These are phyloP conservation scores for Druon quercuslanigerum DNA, from an alignment of 1,140 invertebrate genomes.

Conservation along the genomic window DNA sequence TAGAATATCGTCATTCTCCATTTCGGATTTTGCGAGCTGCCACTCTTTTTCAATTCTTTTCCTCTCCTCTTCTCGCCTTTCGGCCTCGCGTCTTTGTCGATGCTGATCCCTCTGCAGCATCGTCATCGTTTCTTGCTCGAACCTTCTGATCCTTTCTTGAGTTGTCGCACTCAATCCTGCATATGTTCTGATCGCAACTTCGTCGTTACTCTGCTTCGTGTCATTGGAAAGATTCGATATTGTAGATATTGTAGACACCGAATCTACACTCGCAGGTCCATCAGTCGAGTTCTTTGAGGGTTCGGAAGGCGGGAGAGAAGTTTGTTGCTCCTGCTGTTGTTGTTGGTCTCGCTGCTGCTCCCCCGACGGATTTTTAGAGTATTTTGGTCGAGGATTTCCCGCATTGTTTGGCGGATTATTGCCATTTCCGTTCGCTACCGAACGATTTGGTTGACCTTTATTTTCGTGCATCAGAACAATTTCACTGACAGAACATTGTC, in stretches of 20 bases:
- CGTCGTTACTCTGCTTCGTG: constrained; percentile 72
- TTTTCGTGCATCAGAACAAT: constrained; percentile 72
- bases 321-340: constrained; percentile 40
- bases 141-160: constrained; percentile 81
- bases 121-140: constrained; percentile 84
- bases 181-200: constrained; percentile 77
- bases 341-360: constrained; percentile 42
- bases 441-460: constrained; percentile 58
- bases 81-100: constrained; percentile 68
- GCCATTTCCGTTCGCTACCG: constrained; percentile 37
- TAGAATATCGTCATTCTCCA: constrained; percentile 80
- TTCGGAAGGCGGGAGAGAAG: background rate
- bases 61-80: constrained; percentile 76
- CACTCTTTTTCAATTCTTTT: constrained; percentile 79
- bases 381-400: constrained; percentile 50
- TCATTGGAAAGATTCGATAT: constrained; percentile 66
- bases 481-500: constrained; percentile 70
- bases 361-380: constrained; percentile 42
- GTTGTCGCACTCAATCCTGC: constrained; percentile 78
- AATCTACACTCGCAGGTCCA: constrained; percentile 55
- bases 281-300: constrained; percentile 49
- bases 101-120: constrained; percentile 79
- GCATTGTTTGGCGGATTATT: constrained; percentile 42
- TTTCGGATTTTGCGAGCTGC: constrained; percentile 79
- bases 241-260: constrained; percentile 65